Conservation (phyloP, 2,797 vertebrate species). For the Kryptolebias ocellatus region DNA sequence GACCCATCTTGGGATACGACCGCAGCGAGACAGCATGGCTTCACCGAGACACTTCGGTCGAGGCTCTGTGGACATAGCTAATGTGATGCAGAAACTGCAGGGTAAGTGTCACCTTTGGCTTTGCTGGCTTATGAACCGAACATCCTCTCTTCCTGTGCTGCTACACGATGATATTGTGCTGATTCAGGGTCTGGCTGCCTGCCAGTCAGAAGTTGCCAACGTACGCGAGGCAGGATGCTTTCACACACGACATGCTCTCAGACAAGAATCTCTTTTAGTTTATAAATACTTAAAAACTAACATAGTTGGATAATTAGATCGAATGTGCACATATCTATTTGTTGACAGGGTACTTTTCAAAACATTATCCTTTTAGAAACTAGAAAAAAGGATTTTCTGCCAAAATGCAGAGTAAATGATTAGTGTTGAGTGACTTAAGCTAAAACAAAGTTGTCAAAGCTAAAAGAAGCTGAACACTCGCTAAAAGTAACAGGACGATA, state of each 20-base stretch:
- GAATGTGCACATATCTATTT: conserved; percentile 22
- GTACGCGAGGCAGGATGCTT: conserved; percentile 40
- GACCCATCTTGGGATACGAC: conserved; percentile 48
- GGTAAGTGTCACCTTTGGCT: conserved; percentile 81
- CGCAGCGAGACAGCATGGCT: conserved; percentile 82
- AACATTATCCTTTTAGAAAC: no score
- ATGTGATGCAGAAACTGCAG: conserved; percentile 96
- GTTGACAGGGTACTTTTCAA: conserved; percentile 6
- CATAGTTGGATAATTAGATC: conserved; percentile 34
- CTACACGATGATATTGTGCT: conserved; percentile 68
- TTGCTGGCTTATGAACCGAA: conserved; percentile 11
- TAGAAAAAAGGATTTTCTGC: no score
- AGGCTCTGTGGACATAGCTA: conserved; percentile 86
- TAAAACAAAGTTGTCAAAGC: no score
- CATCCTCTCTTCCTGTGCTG: conserved; percentile 48
- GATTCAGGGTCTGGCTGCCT: conserved; percentile 70
- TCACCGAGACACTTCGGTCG: conserved; percentile 78
- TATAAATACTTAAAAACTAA: conserved; percentile 1
- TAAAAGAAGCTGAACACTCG: no score
- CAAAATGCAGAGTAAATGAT: no score
- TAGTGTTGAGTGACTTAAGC: no score
- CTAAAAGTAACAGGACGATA: no score
- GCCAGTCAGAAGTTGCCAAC: conserved; percentile 62
- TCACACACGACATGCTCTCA: conserved; percentile 14
- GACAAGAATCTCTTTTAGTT: background rate